Evolutionary conservation across 2,888 invertebrate species (phyloP).

Genomic region (Argyra leucocephala): DNA sequence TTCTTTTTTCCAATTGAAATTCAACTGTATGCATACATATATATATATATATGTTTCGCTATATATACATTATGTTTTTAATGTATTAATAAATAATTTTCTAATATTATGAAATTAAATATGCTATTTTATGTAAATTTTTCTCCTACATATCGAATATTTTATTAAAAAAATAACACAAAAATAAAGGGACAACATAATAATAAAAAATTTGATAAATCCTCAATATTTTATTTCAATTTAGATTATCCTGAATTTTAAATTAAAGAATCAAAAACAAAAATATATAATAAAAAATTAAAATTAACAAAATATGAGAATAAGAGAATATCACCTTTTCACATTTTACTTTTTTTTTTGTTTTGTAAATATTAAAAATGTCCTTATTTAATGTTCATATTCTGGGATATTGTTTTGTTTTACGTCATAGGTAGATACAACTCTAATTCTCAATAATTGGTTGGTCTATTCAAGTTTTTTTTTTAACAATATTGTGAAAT

Average conservation of each 20-base stretch:
- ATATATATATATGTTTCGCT: too few relatives aligned
- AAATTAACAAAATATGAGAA: not conserved
- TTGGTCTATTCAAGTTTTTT: too few relatives aligned
- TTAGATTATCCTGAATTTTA: conserved; percentile 6
- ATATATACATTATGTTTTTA: too few relatives aligned
- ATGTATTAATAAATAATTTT: conserved; percentile 3
- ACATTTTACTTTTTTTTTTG: too few relatives aligned
- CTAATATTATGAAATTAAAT: not conserved
- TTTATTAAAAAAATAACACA: not conserved
- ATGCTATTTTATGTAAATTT: not conserved
- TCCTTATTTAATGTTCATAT: too few relatives aligned
- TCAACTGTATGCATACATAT: not conserved
- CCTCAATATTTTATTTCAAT: conserved; percentile 1
- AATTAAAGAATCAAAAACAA: not conserved
- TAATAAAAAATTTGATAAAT: not conserved
- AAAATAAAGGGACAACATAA: not conserved
- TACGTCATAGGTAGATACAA: too few relatives aligned
- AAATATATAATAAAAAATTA: not conserved
- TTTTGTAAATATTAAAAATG: too few relatives aligned
- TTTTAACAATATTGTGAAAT: too few relatives aligned
- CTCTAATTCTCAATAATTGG: too few relatives aligned
- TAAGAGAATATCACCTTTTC: too few relatives aligned
- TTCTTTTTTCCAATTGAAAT: not conserved
- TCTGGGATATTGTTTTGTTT: too few relatives aligned
- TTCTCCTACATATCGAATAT: not conserved